phyloP scores from a whole-genome alignment of 1,140 invertebrate genomes.

The Zaprionus inermis region DNA sequence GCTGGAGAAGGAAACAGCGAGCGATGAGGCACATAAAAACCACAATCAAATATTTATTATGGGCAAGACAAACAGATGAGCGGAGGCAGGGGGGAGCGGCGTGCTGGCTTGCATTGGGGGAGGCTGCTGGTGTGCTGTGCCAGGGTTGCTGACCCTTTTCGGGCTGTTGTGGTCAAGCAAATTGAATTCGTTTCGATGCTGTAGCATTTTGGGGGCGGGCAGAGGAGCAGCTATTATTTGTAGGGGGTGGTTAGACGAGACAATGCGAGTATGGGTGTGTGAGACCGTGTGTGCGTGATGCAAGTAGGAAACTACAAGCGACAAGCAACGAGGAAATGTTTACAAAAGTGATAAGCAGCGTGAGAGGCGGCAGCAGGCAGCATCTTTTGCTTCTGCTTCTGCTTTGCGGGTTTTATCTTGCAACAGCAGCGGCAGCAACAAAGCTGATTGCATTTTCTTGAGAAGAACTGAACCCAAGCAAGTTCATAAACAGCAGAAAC shows the following conservation, averaged over 20 bases:
- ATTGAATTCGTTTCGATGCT: constrained; percentile 18
- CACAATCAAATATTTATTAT: constrained; percentile 53
- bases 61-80: not conserved
- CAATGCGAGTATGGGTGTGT: not conserved
- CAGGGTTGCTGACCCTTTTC: constrained; percentile 24
- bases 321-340: not conserved
- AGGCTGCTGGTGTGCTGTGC: too few relatives aligned
- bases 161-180: constrained; percentile 31
- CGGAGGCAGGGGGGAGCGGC: not conserved
- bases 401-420: not conserved
- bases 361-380: too few relatives aligned
- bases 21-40: constrained; percentile 25
- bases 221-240: not conserved
- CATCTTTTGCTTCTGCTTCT: too few relatives aligned
- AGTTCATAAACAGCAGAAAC: constrained; percentile 42
- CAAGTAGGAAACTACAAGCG: not conserved
- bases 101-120: not conserved
- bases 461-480: too few relatives aligned
- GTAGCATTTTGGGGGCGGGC: not conserved
- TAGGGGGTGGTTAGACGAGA: not conserved
- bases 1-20: not conserved
- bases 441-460: constrained; percentile 2
- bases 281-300: not conserved
- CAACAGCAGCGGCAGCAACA: not conserved
- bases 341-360: not conserved